Percentiles rank a stretch among this genome's conserved stretches.
phyloP scores from a whole-genome alignment of 2,797 vertebrate genomes.

The Acrossocheilus wenchowensis region DNA sequence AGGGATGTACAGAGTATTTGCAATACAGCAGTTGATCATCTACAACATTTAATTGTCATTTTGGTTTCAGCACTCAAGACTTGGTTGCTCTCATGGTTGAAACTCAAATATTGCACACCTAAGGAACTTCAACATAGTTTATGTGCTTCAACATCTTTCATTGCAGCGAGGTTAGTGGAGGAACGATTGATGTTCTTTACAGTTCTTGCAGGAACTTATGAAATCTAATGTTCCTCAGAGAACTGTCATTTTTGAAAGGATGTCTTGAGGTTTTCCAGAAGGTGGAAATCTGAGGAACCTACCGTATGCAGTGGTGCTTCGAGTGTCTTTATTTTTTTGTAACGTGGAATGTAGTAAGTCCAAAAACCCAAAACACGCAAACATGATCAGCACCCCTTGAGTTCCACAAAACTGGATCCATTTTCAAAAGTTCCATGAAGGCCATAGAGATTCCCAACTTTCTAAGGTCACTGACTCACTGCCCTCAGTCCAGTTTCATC shows the following conservation, averaged over 20 bases:
- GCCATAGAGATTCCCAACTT: conserved; percentile 32
- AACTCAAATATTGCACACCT: background rate
- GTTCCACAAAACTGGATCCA: conserved; percentile 13
- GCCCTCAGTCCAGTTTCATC: conserved; percentile 77
- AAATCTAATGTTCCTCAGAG: background rate
- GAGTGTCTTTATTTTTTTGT: background rate
- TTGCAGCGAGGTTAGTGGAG: background rate
- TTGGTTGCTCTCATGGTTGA: background rate
- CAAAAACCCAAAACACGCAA: conserved; percentile 12
- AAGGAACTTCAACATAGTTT: conserved; percentile 4
- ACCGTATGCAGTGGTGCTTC: background rate
- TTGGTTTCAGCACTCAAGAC: conserved; percentile 18
- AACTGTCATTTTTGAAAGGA: background rate
- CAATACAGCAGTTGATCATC: background rate
- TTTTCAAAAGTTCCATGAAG: conserved; percentile 13
- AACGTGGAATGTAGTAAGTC: conserved; percentile 10
- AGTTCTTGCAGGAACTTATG: conserved; percentile 10
- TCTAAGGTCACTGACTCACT: conserved; percentile 12
- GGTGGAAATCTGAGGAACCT: background rate
- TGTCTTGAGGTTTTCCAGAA: background rate
- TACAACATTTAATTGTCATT: background rate
- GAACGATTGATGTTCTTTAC: background rate
- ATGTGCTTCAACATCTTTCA: background rate
- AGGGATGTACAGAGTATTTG: background rate
- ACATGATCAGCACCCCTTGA: background rate